A percentile compares a stretch with the other conserved stretches of the same genome.
Evolutionary conservation across 2,113 vertebrate genomes (phyloP).

Genomic region (Sylvietta virens): DNA sequence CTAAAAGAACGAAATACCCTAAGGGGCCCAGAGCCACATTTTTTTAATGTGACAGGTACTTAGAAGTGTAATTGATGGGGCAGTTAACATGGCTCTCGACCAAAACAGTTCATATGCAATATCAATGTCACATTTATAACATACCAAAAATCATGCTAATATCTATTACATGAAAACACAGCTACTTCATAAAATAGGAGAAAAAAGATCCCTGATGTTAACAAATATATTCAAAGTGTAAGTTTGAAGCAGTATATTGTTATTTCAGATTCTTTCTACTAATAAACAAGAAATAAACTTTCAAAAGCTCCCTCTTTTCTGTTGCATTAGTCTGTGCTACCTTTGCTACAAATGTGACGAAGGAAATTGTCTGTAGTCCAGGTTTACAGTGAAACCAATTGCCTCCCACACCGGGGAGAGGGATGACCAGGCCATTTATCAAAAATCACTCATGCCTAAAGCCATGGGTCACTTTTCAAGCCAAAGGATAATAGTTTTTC

Average conservation of each 20-base stretch:
- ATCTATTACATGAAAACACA: neutral
- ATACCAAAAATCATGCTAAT: constrained; percentile 1
- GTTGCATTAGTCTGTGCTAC: neutral
- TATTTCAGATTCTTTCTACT: neutral
- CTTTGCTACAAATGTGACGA: neutral
- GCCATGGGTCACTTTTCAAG: constrained; percentile 53
- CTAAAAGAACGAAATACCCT: constrained; percentile 25
- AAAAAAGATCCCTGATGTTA: neutral
- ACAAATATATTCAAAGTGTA: neutral
- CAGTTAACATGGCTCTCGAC: constrained; percentile 49
- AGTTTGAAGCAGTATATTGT: neutral
- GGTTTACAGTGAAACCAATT: constrained; percentile 27
- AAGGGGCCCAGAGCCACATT: constrained; percentile 12
- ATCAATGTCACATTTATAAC: constrained; percentile 10
- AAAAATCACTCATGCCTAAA: constrained; percentile 58
- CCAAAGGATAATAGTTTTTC: constrained; percentile 50
- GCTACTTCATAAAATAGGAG: neutral
- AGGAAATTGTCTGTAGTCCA: neutral
- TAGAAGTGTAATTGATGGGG: constrained; percentile 61
- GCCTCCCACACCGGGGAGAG: neutral
- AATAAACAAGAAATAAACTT: neutral
- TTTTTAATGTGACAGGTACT: constrained; percentile 58
- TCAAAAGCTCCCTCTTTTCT: neutral
- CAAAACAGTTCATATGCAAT: constrained; percentile 38
- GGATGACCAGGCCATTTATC: constrained; percentile 20